Conservation (phyloP, 2,113 vertebrate species). For the Terrapene triunguis region DNA sequence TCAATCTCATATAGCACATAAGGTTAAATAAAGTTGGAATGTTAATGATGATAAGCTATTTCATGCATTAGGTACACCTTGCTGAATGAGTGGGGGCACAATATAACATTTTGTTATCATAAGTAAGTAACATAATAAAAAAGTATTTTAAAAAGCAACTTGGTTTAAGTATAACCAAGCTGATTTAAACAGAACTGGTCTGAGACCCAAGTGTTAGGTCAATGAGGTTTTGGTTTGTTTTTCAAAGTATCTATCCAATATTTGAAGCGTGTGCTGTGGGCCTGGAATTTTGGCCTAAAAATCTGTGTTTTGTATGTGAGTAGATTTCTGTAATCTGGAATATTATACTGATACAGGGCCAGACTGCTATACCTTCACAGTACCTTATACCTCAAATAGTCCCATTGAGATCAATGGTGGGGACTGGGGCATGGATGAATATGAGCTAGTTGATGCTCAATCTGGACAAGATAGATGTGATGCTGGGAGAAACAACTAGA, state of each 20-base stretch:
- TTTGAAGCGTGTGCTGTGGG: not conserved
- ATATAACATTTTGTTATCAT: constrained; percentile 1
- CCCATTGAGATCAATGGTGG: not conserved
- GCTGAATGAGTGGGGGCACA: not conserved
- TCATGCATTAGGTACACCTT: not conserved
- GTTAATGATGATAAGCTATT: constrained; percentile 13
- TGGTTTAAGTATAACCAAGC: constrained; percentile 13
- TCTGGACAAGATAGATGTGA: not conserved
- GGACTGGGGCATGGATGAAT: not conserved
- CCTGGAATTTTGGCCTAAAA: not conserved
- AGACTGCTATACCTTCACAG: not conserved
- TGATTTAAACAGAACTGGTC: constrained; percentile 35
- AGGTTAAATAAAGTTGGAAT: not conserved
- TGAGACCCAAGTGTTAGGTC: not conserved
- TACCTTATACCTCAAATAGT: not conserved
- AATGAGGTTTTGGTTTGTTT: constrained; percentile 28
- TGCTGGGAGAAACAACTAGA: not conserved
- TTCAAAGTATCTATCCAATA: constrained; percentile 19
- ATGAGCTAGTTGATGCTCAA: not conserved
- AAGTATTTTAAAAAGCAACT: not conserved
- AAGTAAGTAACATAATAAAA: not conserved
- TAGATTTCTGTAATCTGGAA: not conserved
- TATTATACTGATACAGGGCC: not conserved
- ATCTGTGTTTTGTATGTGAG: not conserved
- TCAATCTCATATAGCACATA: not conserved